Evolutionary conservation across 2,888 invertebrate species (phyloP).

Genomic region (Auanema sp.): DNA sequence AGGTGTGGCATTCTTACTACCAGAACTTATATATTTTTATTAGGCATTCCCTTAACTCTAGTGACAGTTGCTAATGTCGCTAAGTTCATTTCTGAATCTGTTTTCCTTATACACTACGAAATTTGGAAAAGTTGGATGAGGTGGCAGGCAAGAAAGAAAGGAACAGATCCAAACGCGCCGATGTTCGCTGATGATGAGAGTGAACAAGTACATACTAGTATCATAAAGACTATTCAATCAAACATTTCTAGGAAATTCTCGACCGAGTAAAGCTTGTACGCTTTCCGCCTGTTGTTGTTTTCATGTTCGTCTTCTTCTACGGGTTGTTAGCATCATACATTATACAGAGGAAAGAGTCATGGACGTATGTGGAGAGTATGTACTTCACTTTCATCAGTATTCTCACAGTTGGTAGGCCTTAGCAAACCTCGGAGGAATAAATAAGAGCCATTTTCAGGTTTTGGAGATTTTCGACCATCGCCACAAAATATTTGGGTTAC

Average conservation of each 20-base stretch:
- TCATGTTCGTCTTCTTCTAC: conserved; percentile 58
- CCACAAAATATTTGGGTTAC: conserved; percentile 50
- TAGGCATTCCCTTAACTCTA: conserved; percentile 50
- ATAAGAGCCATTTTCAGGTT: conserved; percentile 42
- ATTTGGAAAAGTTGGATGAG: conserved; percentile 56
- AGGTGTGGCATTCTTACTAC: conserved; percentile 42
- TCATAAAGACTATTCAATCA: background rate
- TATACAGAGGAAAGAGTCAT: conserved; percentile 41
- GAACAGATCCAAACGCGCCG: conserved; percentile 26
- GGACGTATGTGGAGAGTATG: conserved; percentile 58
- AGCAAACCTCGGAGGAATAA: background rate
- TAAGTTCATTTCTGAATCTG: conserved; percentile 59
- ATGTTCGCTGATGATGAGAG: conserved; percentile 60
- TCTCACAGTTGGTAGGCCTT: conserved; percentile 57
- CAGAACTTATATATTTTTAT: background rate
- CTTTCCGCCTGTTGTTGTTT: conserved; percentile 61
- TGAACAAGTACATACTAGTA: conserved; percentile 40
- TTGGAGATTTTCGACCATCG: conserved; percentile 60
- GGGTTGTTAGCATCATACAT: conserved; percentile 56
- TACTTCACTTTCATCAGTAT: conserved; percentile 63
- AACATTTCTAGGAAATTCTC: conserved; percentile 45
- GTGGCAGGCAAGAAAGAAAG: conserved; percentile 45
- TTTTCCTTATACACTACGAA: conserved; percentile 58
- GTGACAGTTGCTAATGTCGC: conserved; percentile 61
- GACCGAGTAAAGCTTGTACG: conserved; percentile 57